Base-by-base conservation (phyloP, 2,113 vertebrate genomes). In the Fulmarus glacialis region DNA sequence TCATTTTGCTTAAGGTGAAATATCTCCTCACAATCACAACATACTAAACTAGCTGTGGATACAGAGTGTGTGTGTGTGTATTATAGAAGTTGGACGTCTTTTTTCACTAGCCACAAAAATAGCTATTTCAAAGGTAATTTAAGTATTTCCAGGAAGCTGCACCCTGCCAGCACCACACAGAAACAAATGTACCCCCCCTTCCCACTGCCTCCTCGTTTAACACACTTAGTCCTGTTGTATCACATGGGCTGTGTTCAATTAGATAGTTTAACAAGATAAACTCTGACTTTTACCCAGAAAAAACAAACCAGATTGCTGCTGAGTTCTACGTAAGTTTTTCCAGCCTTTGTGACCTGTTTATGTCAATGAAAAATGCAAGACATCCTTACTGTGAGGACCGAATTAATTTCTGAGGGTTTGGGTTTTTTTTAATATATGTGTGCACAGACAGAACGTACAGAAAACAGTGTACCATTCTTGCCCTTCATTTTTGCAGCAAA, bases 241-340 rank as follows among this genome's bases (percentile, higher is more conserved):
- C 96, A 92, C 92, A 95, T 93, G 96, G 93, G 55, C 96, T 97
- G 91, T 98, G 94, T 98, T 98, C 98, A 98, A 93, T 98, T 98
- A 98, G 97, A 97, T 95, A 97, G 90, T 88, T 98, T 98, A 98
- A 98, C 94, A 98, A 85, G 89, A 98, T 98, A 98, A 98, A 98
- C 97, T 97, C 95, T 97, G 97, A 97, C 97, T 98, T 90, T 98
- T 98, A 98, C 97, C 97, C 97, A 98, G 97, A 98, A 97, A 98
- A 96, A 96, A 63, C 79, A 82, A 97, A 94, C 78, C 77, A 93
- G 97, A 93, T 94, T 97, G 95, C 85, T 91, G 56, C 78, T 93
- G 94, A 97, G 79, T 97, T 84, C 85, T 91, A 12, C 0, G 0
- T 87, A 96, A 96, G 96, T 90, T 96, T 97, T 96, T 96, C 82